Percentiles rank a stretch among this genome's conserved stretches.
Conservation (phyloP, 2,888 invertebrate genomes). For the Lasioglossum oenotherae region DNA sequence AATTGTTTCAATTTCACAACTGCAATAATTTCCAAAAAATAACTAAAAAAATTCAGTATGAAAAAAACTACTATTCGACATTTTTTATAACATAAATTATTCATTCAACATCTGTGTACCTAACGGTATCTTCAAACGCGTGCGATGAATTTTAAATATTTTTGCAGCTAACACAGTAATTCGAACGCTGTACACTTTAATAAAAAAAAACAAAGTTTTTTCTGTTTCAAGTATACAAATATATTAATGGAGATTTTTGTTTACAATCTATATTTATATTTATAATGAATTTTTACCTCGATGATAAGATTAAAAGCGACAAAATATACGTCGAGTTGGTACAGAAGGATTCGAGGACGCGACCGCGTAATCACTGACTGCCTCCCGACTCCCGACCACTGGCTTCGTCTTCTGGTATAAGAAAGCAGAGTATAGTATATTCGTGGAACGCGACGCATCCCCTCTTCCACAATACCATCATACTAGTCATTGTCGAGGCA, state of each 20-base stretch:
- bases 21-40: not conserved
- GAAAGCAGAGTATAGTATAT: slow-evolving; percentile 63
- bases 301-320: slow-evolving; percentile 20
- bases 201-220: not conserved
- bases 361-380: slow-evolving; percentile 62
- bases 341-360: slow-evolving; percentile 55
- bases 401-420: slow-evolving; percentile 55
- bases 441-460: slow-evolving; percentile 59
- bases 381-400: slow-evolving; percentile 17
- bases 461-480: slow-evolving; percentile 50
- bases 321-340: slow-evolving; percentile 12
- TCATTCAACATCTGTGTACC: slow-evolving; percentile 10
- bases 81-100: slow-evolving; percentile 1
- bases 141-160: slow-evolving; percentile 15
- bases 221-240: not conserved
- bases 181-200: not conserved
- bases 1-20: not conserved
- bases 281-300: slow-evolving; percentile 41
- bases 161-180: slow-evolving; percentile 1
- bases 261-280: not conserved
- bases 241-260: not conserved
- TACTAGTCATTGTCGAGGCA: slow-evolving; percentile 40
- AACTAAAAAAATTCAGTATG: not conserved
- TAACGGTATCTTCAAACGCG: slow-evolving; percentile 52
- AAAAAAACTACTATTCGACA: not conserved